These are phyloP conservation scores for Amphiura filiformis DNA, from an alignment of 35 echinoderm and acorn worm genomes.

Conservation along the genomic window DNA sequence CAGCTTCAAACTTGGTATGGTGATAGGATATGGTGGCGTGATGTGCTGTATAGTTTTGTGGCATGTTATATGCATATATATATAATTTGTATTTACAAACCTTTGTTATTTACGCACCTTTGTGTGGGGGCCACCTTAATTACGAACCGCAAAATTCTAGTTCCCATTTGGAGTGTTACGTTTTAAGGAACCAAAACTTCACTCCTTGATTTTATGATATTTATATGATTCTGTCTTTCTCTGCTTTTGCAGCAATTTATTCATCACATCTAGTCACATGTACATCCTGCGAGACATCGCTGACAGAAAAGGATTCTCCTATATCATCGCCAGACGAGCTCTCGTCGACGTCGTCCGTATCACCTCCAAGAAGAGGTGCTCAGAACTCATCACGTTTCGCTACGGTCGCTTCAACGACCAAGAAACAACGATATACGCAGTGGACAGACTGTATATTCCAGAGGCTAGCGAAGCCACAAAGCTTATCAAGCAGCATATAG, in stretches of 20 bases:
- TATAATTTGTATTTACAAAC: too few species aligned
- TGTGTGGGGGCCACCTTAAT: too few species aligned
- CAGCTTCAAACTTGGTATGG: too few species aligned
- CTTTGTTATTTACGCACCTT: too few species aligned
- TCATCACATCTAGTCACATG: constrained; percentile 71
- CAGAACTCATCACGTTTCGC: constrained; percentile 96
- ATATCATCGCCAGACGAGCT: constrained; percentile 80
- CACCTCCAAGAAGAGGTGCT: constrained; percentile 92
- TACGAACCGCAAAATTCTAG: too few species aligned
- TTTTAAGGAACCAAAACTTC: too few species aligned
- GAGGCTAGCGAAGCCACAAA: constrained; percentile 87
- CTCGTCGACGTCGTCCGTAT: constrained; percentile 80
- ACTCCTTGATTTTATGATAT: too few species aligned
- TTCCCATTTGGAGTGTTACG: too few species aligned
- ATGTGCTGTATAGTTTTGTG: too few species aligned
- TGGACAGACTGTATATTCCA: constrained; percentile 77
- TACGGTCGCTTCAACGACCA: constrained; percentile 76
- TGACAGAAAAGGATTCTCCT: constrained; percentile 73
- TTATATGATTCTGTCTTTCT: too few species aligned
- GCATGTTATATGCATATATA: too few species aligned
- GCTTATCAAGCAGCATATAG: constrained; percentile 82
- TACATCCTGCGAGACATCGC: constrained; percentile 79
- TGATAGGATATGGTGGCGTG: too few species aligned
- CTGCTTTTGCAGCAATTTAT: constrained; percentile 59
- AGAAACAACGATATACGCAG: constrained; percentile 61